Evolutionary conservation across 2,888 invertebrate species (phyloP).

Genomic region (Drosophila infuscata): DNA sequence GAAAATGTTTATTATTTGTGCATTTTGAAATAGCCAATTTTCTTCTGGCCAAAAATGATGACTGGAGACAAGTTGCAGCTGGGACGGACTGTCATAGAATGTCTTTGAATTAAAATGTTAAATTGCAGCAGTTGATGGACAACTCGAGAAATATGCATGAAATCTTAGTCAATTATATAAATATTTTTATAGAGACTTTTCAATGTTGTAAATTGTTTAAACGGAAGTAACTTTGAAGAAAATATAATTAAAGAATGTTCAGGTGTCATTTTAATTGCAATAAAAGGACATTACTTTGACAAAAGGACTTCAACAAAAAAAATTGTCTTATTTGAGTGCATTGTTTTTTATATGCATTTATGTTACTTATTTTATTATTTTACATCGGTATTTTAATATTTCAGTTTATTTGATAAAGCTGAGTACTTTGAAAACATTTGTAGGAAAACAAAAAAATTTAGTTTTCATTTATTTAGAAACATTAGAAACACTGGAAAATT

Average conservation of each 20-base stretch:
- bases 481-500: too few relatives aligned
- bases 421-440: background rate
- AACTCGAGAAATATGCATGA: background rate
- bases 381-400: background rate
- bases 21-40: background rate
- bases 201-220: too few relatives aligned
- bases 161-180: background rate
- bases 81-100: background rate
- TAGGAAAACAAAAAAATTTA: background rate
- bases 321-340: too few relatives aligned
- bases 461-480: too few relatives aligned
- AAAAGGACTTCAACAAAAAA: too few relatives aligned
- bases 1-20: background rate
- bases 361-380: background rate
- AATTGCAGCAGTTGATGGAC: background rate
- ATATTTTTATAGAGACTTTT: background rate
- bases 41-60: background rate
- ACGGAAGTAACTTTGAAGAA: background rate
- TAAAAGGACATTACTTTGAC: background rate
- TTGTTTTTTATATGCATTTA: background rate
- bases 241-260: background rate
- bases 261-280: background rate
- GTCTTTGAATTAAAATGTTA: background rate
- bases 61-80: background rate
- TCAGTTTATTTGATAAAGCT: background rate